Evolutionary conservation across 1,140 invertebrate genomes (phyloP).

Genomic region (Drepana arcuata): DNA sequence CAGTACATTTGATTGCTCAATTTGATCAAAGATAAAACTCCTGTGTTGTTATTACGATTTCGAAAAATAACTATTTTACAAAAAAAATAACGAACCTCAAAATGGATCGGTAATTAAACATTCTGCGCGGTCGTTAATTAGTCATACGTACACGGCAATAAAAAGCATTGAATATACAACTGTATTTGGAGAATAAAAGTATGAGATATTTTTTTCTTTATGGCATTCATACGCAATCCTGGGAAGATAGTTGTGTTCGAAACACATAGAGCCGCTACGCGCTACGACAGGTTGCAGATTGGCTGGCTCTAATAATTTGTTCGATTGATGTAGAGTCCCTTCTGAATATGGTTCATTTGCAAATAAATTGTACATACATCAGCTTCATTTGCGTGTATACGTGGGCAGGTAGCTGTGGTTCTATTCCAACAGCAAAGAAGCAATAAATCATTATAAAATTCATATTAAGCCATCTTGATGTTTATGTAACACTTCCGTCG

Average conservation of each 20-base stretch:
- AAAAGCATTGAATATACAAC: no score
- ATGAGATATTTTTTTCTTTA: no score
- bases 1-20: no score
- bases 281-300: conserved; percentile 37
- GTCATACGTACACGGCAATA: no score
- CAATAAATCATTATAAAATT: conserved; percentile 50
- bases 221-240: no score
- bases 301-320: conserved; percentile 43
- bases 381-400: conserved; percentile 16
- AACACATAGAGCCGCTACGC: conserved; percentile 24
- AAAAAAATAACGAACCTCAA: no score
- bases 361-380: conserved; percentile 2
- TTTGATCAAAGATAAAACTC: no score
- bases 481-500: conserved; percentile 29
- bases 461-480: conserved; percentile 31
- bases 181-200: no score
- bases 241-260: conserved; percentile 10
- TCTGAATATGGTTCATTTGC: conserved; percentile 25
- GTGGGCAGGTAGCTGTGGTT: conserved; percentile 11
- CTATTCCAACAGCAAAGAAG: conserved; percentile 7
- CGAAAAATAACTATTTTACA: no score
- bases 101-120: no score
- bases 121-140: no score
- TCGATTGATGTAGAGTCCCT: conserved; percentile 33
- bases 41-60: no score